Base-by-base conservation (phyloP, 2,888 invertebrate species). In the Morpho deidamia region DNA sequence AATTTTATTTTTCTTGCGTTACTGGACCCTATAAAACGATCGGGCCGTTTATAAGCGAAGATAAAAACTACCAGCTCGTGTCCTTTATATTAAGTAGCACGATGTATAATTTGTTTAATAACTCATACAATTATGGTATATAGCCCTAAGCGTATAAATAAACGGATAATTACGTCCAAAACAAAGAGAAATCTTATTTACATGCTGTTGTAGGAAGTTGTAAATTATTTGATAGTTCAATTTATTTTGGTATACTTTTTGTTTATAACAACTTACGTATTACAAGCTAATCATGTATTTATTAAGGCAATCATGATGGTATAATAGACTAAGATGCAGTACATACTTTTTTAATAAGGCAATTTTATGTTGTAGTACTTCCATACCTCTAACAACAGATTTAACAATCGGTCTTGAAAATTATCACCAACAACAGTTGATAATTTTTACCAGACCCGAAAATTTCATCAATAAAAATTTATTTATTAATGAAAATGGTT, bases 231-330 rank as follows among this genome's bases (percentile, higher is more conserved):
- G 7, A 47, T 12, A 64, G 72, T 37, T 75, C 80, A 61, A 35
- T 23, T 49, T 68, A 63, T 7, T 50, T 49, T 76, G 72, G 79
- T 58, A 47, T 59, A 66, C 59, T 69, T 61, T 65, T 62, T 55
- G 60, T 61, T 60, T 69, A 69, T 70, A 67, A 34, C 11, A 33
- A 34, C 34, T 44, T 11, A 11, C 11, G 43, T 33, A 44, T 11
- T 43, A 33, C 66, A 62, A 61, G 73, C 70, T 68, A 79, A 78
- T 77, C 78, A 82, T 80, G 78, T 77, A 79, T 82, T 76, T 78
- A 81, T 83, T 77, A 77, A 67, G 74, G 66, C 68, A 67, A 78
- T 83, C 78, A 77, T 78, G 72, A 74, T 67, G 72, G 69, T 67
- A 67, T 73, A 72, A 52, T 39, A 59, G 55, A 57, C 54, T 54